Evolutionary conservation across 2,888 invertebrate species (phyloP).

Genomic region (Apamea anceps): DNA sequence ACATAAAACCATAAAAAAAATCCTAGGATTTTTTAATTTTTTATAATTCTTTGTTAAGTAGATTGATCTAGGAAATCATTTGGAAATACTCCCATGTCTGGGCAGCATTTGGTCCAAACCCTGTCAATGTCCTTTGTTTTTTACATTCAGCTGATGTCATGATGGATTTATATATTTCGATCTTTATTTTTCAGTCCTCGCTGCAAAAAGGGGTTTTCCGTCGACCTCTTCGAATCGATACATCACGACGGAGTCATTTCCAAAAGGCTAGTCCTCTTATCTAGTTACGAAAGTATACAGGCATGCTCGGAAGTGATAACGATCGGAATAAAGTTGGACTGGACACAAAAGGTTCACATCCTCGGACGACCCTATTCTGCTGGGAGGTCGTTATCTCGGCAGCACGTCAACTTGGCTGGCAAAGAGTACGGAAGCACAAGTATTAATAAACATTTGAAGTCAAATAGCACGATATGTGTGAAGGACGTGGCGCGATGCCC

Average conservation of each 20-base stretch:
- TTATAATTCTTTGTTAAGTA: no score
- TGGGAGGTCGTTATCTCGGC: constrained; percentile 77
- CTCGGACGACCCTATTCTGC: constrained; percentile 79
- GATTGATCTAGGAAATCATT: no score
- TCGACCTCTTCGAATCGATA: constrained; percentile 76
- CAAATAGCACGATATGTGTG: constrained; percentile 77
- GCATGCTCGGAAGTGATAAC: constrained; percentile 75
- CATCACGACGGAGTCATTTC: constrained; percentile 76
- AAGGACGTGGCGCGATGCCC: constrained; percentile 78
- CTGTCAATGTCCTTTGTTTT: not conserved
- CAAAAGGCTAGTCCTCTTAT: constrained; percentile 78
- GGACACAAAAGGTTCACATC: constrained; percentile 68
- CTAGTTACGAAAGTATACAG: constrained; percentile 76
- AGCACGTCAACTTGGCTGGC: constrained; percentile 71
- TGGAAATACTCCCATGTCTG: no score
- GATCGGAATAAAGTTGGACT: constrained; percentile 72
- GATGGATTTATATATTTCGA: not conserved
- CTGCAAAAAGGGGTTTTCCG: constrained; percentile 83
- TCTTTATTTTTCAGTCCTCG: constrained; percentile 76
- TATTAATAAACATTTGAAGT: constrained; percentile 63
- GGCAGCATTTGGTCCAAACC: no score
- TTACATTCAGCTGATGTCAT: not conserved
- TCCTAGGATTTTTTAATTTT: no score
- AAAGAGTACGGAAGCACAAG: constrained; percentile 41
- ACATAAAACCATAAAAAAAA: no score